Evolutionary conservation across 1,140 invertebrate species (phyloP), one percentile per base, ranked within the genome.

Genomic region (Diuraphis noxia): DNA sequence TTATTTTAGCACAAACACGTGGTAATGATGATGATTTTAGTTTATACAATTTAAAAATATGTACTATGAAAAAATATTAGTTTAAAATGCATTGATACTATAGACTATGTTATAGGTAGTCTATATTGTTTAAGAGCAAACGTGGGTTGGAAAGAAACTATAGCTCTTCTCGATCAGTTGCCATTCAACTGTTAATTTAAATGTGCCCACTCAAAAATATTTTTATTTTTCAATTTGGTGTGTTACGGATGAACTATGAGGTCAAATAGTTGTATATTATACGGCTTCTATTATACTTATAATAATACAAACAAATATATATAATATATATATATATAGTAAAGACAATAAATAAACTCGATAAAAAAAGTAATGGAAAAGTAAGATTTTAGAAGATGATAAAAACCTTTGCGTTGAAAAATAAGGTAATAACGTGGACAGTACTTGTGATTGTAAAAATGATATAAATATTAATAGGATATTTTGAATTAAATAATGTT

Each of bases 171-270:
- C 56, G 56, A 72, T 72, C 30, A 72, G 46, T 19, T 88, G 36
- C n/a, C 30, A 88, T 88, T 88, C 52, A 72, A 88, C 56, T 40
- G n/a, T 56, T 88, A 88, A 88, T 72, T 88, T 72, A 21, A 88
- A 88, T 72, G 25, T 19, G 52, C 52, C 87, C 52, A 88, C 87
- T n/a, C 52, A 72, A 72, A 63, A 88, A 88, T 41, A 41, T 56
- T 72, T 72, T 25, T 72, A 88, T 56, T 49, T 52, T 87, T 56
- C 85, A 87, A 41, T 72, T 34, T 40, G 56, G 23, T 36, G 23
- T 36, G 21, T 52, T 85, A 85, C 7, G 43, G 84, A 85, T 85
- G 46, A 85, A 85, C n/a, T 52, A 52, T 46, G 85, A 86, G 85
- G 85, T 86, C 85, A 86, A 86, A 86, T 49, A 49, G 17, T 52